phyloP scores from a whole-genome alignment of 2,113 vertebrate species.

The Melanotaenia duboulayi region DNA sequence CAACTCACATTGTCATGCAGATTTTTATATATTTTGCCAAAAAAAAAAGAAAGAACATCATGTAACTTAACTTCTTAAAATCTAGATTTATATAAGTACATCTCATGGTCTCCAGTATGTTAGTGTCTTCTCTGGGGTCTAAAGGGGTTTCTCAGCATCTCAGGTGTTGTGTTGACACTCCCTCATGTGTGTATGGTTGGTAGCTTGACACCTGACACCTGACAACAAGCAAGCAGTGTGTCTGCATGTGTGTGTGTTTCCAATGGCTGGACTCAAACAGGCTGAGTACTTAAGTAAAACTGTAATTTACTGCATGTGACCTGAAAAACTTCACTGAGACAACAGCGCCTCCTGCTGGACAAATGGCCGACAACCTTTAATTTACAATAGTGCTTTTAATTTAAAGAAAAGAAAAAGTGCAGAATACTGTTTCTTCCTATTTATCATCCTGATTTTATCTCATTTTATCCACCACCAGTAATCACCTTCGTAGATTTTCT shows the following conservation, averaged over 20 bases:
- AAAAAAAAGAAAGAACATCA: background rate
- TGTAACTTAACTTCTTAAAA: background rate
- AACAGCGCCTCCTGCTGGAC: conserved; percentile 48
- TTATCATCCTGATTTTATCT: no score
- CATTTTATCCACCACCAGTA: no score
- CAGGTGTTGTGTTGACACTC: conserved; percentile 45
- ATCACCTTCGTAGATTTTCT: no score
- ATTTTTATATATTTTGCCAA: no score
- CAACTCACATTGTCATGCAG: no score
- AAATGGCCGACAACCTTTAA: no score
- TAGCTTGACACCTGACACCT: conserved; percentile 56
- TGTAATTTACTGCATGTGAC: background rate
- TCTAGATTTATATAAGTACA: background rate
- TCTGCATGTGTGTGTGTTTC: conserved; percentile 29
- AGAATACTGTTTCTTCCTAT: no score
- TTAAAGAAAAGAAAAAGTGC: no score
- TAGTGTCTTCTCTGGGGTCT: conserved; percentile 12
- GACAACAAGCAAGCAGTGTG: conserved; percentile 33
- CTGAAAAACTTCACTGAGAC: background rate
- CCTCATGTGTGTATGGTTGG: conserved; percentile 36
- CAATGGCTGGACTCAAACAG: background rate
- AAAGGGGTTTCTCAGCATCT: conserved; percentile 45
- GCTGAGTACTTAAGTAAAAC: background rate
- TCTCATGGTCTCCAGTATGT: background rate
- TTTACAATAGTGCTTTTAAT: background rate